Conservation (phyloP, 2,113 vertebrate species). For the Saccopteryx leptura region DNA sequence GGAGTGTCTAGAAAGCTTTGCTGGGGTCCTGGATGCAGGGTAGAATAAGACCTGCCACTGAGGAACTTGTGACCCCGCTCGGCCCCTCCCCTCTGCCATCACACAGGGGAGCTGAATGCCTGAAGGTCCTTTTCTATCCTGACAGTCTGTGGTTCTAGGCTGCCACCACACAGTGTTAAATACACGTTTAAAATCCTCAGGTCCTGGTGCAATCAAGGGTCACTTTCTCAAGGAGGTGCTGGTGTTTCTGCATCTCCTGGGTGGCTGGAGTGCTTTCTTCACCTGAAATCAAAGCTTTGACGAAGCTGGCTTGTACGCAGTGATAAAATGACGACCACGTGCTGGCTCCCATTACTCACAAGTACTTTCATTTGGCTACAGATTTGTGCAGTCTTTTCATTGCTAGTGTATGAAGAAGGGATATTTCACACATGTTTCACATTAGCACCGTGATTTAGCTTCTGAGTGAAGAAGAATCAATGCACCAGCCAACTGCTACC, state of each 20-base stretch:
- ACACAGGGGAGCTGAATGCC: not conserved
- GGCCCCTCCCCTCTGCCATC: not conserved
- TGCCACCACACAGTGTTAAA: not conserved
- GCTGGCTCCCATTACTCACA: slow-evolving; percentile 60
- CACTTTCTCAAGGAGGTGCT: slow-evolving; percentile 2
- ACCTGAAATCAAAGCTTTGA: slow-evolving; percentile 46
- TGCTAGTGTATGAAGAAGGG: slow-evolving; percentile 72
- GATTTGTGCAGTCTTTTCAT: slow-evolving; percentile 75
- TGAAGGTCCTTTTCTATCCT: not conserved
- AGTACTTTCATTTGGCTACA: slow-evolving; percentile 73
- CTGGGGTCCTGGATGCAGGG: not conserved
- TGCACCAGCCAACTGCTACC: slow-evolving; percentile 68
- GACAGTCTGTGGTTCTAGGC: not conserved
- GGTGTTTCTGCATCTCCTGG: not conserved
- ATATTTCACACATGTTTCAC: slow-evolving; percentile 74
- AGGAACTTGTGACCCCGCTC: not conserved
- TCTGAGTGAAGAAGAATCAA: slow-evolving; percentile 69
- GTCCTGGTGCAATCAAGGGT: not conserved
- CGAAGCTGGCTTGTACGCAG: slow-evolving; percentile 40
- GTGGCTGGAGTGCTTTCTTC: slow-evolving; percentile 27
- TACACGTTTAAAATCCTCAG: not conserved
- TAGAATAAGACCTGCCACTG: not conserved
- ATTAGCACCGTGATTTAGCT: slow-evolving; percentile 62
- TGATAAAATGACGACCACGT: slow-evolving; percentile 63
- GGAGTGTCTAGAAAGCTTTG: no score